Conservation (phyloP, 2,113 vertebrate species). For the Acanthisitta chloris region DNA sequence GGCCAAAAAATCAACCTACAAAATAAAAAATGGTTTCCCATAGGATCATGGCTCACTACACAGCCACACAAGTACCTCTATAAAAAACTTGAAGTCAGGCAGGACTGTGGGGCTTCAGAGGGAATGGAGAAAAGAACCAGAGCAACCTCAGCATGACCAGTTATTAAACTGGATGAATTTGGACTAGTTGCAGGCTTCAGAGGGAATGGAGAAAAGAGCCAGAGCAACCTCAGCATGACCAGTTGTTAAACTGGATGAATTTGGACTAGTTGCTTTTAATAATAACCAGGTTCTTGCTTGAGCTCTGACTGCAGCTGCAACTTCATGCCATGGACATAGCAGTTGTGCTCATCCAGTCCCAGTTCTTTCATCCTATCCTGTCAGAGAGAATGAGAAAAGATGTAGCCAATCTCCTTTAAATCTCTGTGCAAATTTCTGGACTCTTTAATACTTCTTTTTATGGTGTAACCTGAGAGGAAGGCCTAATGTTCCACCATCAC, state of each 20-base stretch:
- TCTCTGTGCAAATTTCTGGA: not conserved
- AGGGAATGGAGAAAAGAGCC: not conserved
- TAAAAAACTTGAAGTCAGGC: not conserved
- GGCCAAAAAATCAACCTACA: not conserved
- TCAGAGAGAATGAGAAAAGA: not conserved
- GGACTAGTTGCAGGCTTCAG: not conserved
- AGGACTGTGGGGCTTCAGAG: not conserved
- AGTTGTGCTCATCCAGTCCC: not conserved
- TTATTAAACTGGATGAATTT: not conserved
- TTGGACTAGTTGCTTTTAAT: not conserved
- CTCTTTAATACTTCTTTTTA: not conserved
- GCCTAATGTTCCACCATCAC: not conserved
- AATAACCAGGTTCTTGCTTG: not conserved
- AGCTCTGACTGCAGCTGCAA: not conserved
- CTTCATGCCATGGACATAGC: not conserved
- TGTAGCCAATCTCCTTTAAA: not conserved
- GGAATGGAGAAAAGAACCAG: not conserved
- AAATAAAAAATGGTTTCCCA: not conserved
- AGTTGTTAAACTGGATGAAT: not conserved
- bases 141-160: not conserved
- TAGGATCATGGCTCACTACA: not conserved
- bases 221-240: not conserved
- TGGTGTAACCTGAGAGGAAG: not conserved
- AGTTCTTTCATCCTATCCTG: not conserved
- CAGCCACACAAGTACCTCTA: not conserved